phyloP scores from a whole-genome alignment of 2,888 invertebrate species.

The Cremastinae sp. region DNA sequence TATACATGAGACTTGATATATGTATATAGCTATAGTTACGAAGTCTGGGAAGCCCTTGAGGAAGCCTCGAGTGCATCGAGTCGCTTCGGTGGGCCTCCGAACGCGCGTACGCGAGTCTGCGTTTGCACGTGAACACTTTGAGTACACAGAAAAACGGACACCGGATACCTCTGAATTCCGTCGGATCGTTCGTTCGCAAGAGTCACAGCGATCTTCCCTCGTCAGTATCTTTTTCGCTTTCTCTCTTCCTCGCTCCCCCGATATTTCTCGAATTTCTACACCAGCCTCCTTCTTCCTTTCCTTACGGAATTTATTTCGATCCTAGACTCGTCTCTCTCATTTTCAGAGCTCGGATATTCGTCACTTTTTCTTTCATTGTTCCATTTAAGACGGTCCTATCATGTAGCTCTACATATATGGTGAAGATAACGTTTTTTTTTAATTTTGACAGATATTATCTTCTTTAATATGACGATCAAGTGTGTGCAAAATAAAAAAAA shows the following conservation, averaged over 20 bases:
- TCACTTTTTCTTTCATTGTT: too few relatives aligned
- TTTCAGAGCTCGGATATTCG: too few relatives aligned
- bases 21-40: constrained; percentile 34
- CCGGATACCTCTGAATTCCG: constrained; percentile 75
- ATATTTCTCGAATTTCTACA: constrained; percentile 56
- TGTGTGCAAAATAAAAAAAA: too few relatives aligned
- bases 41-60: constrained; percentile 63
- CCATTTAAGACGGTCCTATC: too few relatives aligned
- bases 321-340: background rate
- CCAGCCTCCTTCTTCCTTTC: constrained; percentile 19
- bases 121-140: constrained; percentile 50
- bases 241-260: constrained; percentile 52
- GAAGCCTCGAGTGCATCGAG: constrained; percentile 59
- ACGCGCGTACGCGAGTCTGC: constrained; percentile 18
- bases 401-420: too few relatives aligned
- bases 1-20: background rate
- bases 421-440: too few relatives aligned
- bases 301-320: constrained; percentile 49
- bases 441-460: too few relatives aligned
- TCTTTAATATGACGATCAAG: too few relatives aligned
- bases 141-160: constrained; percentile 66
- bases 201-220: constrained; percentile 70
- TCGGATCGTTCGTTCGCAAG: constrained; percentile 71
- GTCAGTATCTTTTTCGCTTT: constrained; percentile 58
- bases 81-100: constrained; percentile 58